A percentile compares a stretch with the other conserved stretches of the same genome.
phyloP scores from a whole-genome alignment of 2,113 vertebrate genomes.

The Mesoclemmys tuberculata region DNA sequence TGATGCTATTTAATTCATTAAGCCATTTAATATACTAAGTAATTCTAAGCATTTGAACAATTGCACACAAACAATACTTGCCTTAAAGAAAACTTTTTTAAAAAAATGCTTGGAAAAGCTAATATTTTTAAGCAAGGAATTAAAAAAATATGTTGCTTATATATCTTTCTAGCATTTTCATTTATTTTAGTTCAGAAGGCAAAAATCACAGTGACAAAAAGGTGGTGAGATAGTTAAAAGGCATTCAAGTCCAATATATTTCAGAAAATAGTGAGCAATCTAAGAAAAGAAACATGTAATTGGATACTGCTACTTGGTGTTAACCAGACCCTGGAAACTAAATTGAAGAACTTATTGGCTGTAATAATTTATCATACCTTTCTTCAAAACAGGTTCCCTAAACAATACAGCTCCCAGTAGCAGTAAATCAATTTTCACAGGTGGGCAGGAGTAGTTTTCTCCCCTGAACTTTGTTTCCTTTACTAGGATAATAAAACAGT shows the following conservation, averaged over 20 bases:
- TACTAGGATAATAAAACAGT: slow-evolving; percentile 6
- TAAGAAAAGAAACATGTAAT: slow-evolving; percentile 70
- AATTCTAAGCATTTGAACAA: neutral
- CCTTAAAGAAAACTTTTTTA: neutral
- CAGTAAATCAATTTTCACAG: slow-evolving; percentile 52
- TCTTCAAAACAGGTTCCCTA: slow-evolving; percentile 52
- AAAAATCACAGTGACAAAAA: neutral
- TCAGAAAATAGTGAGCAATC: slow-evolving; percentile 58
- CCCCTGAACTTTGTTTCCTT: slow-evolving; percentile 16
- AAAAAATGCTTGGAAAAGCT: neutral
- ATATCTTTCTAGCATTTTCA: neutral
- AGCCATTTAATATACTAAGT: neutral
- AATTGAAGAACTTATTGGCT: slow-evolving; percentile 58
- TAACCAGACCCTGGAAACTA: slow-evolving; percentile 67
- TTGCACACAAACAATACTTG: neutral
- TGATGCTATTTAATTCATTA: neutral
- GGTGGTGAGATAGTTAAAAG: slow-evolving; percentile 12
- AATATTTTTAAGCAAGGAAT: neutral
- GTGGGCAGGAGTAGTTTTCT: slow-evolving; percentile 7
- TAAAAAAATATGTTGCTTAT: neutral
- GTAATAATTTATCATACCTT: slow-evolving; percentile 69
- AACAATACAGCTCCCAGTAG: slow-evolving; percentile 20
- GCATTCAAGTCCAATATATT: slow-evolving; percentile 28
- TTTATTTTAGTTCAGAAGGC: slow-evolving; percentile 8
- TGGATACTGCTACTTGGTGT: slow-evolving; percentile 51